These are phyloP conservation scores for Mimas tiliae DNA, from an alignment of 2,888 invertebrate species.

Conservation along the genomic window DNA sequence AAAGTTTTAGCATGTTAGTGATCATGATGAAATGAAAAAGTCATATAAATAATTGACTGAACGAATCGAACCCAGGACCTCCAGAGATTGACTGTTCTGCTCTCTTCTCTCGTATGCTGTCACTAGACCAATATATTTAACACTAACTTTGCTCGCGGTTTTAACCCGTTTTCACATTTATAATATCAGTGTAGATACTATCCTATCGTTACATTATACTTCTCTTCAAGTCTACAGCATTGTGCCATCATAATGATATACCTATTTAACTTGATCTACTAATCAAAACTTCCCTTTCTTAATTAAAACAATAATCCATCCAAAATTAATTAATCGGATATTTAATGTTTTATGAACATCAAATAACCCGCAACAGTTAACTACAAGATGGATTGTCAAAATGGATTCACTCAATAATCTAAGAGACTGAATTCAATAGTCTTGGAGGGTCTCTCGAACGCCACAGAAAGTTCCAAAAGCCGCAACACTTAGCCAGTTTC, in stretches of 20 bases:
- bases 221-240: too few species aligned
- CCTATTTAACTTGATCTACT: neutral
- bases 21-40: too few species aligned
- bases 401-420: constrained; percentile 13
- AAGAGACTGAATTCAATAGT: constrained; percentile 22
- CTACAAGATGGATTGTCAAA: constrained; percentile 7
- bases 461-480: constrained; percentile 28
- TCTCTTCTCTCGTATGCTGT: too few species aligned
- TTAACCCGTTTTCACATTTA: too few species aligned
- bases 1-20: too few species aligned
- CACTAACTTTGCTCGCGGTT: too few species aligned
- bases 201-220: too few species aligned
- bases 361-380: constrained; percentile 18
- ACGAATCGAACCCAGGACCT: too few species aligned
- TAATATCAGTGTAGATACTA: too few species aligned
- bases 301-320: neutral
- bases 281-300: neutral
- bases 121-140: too few species aligned
- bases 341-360: neutral
- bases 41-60: too few species aligned
- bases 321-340: neutral
- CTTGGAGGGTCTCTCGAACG: constrained; percentile 17
- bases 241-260: neutral
- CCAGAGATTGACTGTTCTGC: too few species aligned
- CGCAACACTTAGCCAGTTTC: constrained; percentile 26